These are phyloP conservation scores for Protonibea diacanthus DNA, from an alignment of 2,797 vertebrate species.

Conservation along the genomic window DNA sequence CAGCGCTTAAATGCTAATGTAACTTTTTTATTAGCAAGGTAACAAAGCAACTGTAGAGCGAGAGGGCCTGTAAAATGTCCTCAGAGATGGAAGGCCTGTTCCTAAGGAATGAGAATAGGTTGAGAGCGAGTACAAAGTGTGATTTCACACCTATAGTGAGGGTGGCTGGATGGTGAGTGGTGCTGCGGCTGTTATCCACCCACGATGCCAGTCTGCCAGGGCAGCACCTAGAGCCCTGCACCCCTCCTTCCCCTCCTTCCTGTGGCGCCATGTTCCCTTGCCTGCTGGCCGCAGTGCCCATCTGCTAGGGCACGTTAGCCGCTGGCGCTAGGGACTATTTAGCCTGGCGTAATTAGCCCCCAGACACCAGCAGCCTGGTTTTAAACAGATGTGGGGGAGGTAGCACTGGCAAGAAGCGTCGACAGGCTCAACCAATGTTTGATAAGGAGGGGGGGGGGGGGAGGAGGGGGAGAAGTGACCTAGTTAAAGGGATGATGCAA, in stretches of 20 bases:
- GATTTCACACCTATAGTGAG: conserved; percentile 82
- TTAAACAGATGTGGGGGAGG: conserved; percentile 87
- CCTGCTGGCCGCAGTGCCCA: too few species aligned
- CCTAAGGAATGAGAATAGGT: conserved; percentile 63
- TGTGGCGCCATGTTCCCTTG: conserved; percentile 78
- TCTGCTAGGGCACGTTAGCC: conserved; percentile 85
- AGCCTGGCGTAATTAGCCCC: conserved; percentile 86
- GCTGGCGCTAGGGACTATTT: conserved; percentile 84
- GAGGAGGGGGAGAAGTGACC: conserved; percentile 73
- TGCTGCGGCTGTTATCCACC: conserved; percentile 82
- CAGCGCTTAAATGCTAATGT: conserved; percentile 48
- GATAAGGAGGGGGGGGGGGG: conserved; percentile 62
- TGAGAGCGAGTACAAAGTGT: conserved; percentile 78
- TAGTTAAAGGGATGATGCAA: conserved; percentile 85
- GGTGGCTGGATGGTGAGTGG: conserved; percentile 80
- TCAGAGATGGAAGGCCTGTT: conserved; percentile 61
- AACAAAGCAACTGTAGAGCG: conserved; percentile 43
- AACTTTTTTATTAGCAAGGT: conserved; percentile 64
- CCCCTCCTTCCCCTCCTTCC: conserved; percentile 48
- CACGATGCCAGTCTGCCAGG: conserved; percentile 81
- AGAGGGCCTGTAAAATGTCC: conserved; percentile 66
- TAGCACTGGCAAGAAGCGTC: conserved; percentile 66
- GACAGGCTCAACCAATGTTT: conserved; percentile 71
- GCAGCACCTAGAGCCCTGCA: conserved; percentile 76
- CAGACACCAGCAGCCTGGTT: conserved; percentile 84